Conservation (phyloP, 2,888 invertebrate genomes). For the Epistrophe grossulariae region DNA sequence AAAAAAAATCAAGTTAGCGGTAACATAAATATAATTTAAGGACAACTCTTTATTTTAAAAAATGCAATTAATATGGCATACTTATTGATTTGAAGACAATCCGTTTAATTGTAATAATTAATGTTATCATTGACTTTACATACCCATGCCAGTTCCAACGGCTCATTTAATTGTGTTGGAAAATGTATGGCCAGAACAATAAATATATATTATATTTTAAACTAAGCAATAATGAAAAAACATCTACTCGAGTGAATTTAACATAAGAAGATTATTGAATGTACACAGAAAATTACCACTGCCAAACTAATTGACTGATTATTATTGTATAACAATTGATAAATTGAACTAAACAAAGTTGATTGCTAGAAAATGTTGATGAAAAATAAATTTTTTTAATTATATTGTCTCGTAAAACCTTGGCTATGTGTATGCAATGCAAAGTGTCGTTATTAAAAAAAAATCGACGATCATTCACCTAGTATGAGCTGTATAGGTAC, state of each 20-base stretch:
- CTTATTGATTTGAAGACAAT: too few species aligned
- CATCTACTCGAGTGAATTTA: conserved; percentile 9
- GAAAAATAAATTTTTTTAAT: conserved; percentile 9
- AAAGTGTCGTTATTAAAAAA: too few species aligned
- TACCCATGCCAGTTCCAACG: too few species aligned
- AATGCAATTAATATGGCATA: too few species aligned
- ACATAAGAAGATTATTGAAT: conserved; percentile 8
- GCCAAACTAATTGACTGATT: conserved; percentile 73
- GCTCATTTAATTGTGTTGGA: neutral
- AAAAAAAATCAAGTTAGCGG: too few species aligned
- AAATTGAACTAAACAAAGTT: neutral
- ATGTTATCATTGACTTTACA: too few species aligned
- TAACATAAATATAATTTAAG: too few species aligned
- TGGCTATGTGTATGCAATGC: neutral
- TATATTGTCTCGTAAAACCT: neutral
- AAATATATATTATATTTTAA: neutral
- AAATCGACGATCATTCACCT: too few species aligned
- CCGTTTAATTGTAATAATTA: too few species aligned
- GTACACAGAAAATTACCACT: conserved; percentile 68
- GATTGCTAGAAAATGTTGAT: conserved; percentile 11
- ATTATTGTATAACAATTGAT: neutral
- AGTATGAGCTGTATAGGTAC: too few species aligned
- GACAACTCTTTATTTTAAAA: too few species aligned
- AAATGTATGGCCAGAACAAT: neutral
- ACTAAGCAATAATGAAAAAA: neutral